phyloP scores from a whole-genome alignment of 2,113 vertebrate species.

The Erpornis zantholeuca region DNA sequence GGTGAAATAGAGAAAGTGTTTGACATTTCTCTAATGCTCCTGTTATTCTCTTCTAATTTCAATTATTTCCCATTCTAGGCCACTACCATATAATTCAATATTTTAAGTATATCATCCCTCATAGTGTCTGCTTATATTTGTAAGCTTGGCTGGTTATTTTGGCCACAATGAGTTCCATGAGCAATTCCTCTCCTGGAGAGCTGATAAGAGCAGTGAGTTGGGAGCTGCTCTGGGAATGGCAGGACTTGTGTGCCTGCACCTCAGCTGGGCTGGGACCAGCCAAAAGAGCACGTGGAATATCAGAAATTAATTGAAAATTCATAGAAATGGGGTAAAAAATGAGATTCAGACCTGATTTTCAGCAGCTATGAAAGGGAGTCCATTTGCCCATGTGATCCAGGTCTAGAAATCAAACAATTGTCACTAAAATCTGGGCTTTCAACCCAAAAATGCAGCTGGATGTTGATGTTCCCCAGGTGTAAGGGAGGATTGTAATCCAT shows the following conservation, averaged over 20 bases:
- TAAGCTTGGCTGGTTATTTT: not conserved
- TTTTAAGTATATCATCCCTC: not conserved
- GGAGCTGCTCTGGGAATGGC: not conserved
- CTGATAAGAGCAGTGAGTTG: not conserved
- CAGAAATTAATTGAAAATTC: not conserved
- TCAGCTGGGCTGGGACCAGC: not conserved
- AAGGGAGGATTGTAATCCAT: not conserved
- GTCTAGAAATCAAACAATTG: not conserved
- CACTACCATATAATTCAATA: not conserved
- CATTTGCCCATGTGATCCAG: rapidly evolving
- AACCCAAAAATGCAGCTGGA: rapidly evolving
- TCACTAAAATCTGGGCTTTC: not conserved
- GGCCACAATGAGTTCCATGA: constrained; percentile 9
- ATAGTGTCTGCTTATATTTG: not conserved
- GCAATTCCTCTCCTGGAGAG: not conserved
- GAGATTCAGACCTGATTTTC: not conserved
- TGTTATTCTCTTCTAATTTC: not conserved
- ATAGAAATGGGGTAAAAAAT: rapidly evolving
- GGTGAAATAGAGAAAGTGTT: not conserved
- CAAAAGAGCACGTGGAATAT: rapidly evolving
- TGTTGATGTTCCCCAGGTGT: not conserved
- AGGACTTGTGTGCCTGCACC: not conserved
- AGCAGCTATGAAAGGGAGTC: rapidly evolving
- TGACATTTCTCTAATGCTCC: not conserved
- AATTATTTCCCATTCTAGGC: not conserved